Percentiles rank a stretch among this genome's conserved stretches.
Evolutionary conservation across 2,797 vertebrate species (phyloP).

Genomic region (Cyclopterus lumpus): DNA sequence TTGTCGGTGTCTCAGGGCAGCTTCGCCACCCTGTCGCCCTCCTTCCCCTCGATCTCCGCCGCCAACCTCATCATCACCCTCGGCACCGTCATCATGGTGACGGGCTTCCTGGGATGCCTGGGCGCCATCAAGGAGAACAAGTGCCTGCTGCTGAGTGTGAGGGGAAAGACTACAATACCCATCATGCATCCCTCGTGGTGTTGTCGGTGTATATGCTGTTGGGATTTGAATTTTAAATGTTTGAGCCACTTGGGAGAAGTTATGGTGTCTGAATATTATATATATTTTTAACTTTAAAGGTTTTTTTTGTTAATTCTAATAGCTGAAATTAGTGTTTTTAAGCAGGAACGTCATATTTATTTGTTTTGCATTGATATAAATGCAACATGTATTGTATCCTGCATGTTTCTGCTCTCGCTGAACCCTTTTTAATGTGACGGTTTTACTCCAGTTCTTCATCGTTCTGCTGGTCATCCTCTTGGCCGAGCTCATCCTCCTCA

Average conservation of each 20-base stretch:
- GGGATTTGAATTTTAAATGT: background rate
- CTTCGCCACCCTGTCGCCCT: constrained; percentile 97
- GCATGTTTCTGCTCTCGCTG: background rate
- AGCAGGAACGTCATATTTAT: background rate
- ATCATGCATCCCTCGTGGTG: constrained; percentile 12
- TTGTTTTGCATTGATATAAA: background rate
- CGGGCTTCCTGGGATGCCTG: constrained; percentile 96
- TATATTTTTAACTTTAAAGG: background rate
- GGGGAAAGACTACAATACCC: constrained; percentile 63
- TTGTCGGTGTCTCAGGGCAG: constrained; percentile 97
- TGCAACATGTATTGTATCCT: background rate
- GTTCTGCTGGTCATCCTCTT: constrained; percentile 94
- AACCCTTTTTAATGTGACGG: background rate
- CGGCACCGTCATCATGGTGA: constrained; percentile 95
- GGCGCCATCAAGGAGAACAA: constrained; percentile 99
- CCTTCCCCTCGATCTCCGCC: constrained; percentile 94
- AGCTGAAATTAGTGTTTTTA: background rate
- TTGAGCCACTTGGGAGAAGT: background rate
- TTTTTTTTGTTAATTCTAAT: background rate
- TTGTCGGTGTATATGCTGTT: background rate
- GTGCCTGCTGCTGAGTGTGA: constrained; percentile 96
- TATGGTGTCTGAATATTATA: background rate
- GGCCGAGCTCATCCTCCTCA: constrained; percentile 94
- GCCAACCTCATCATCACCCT: constrained; percentile 96
- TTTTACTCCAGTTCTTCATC: constrained; percentile 92